Conservation (phyloP, 2,888 invertebrate genomes). For the Capitulum mitella region DNA sequence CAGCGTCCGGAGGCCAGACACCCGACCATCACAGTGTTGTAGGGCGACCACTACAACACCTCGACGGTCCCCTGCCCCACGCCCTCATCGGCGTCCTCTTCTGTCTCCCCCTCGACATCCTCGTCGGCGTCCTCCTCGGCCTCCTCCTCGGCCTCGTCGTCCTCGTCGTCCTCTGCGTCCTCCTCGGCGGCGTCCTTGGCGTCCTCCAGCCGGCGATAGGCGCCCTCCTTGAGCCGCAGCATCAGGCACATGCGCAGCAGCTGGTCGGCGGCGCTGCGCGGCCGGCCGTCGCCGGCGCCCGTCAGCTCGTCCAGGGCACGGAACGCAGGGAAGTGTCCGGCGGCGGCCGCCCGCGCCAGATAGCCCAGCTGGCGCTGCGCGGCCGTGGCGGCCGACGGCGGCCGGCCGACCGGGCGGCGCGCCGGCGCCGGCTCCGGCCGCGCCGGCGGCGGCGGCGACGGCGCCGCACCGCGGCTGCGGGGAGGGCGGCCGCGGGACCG, state of each 20-base stretch:
- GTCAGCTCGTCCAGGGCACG: constrained; percentile 14
- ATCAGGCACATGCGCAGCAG: constrained; percentile 24
- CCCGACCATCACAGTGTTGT: no score
- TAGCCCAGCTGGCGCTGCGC: not conserved
- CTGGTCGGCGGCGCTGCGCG: constrained; percentile 2
- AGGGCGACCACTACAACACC: no score
- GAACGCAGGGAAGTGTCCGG: constrained; percentile 9
- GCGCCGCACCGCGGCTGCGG: not conserved
- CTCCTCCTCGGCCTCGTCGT: no score
- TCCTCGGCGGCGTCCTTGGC: not conserved
- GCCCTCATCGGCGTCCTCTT: no score
- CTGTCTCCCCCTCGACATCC: not conserved
- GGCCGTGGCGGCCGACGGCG: not conserved
- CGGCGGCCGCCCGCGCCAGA: not conserved
- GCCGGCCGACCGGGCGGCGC: not conserved
- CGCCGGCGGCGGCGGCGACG: no score
- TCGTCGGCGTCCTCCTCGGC: not conserved
- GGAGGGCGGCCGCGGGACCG: no score
- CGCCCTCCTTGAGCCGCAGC: not conserved
- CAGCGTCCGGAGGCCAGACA: no score
- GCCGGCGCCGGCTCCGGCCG: not conserved
- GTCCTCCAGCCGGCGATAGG: not conserved
- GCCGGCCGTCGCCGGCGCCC: not conserved
- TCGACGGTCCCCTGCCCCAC: no score
- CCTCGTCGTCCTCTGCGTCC: no score